A percentile compares a stretch with the other conserved stretches of the same genome.
phyloP scores from a whole-genome alignment of 2,113 vertebrate species.

The Serilophus lunatus region DNA sequence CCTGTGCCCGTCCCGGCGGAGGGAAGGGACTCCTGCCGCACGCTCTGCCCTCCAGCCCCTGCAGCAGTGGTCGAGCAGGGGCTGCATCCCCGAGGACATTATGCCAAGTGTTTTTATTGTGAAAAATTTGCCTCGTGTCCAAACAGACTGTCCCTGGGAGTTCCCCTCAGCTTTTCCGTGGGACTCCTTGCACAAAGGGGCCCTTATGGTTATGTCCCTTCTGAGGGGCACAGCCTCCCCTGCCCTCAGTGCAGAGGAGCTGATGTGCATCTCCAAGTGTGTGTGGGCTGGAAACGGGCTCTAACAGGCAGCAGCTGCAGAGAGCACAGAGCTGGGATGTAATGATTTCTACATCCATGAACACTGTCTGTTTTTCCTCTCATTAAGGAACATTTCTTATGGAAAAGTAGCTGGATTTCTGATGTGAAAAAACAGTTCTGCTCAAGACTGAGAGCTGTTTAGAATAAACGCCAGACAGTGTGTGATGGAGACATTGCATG shows the following conservation, averaged over 20 bases:
- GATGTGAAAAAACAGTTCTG: constrained; percentile 12
- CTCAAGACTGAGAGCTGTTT: constrained; percentile 45
- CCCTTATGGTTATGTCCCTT: neutral
- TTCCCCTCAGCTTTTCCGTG: neutral
- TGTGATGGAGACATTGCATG: constrained; percentile 49
- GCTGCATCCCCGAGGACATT: neutral
- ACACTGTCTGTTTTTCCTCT: neutral
- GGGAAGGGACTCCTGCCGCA: neutral
- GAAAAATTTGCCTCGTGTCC: neutral
- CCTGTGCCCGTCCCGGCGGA: neutral
- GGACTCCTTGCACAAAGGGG: neutral
- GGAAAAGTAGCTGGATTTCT: constrained; percentile 25
- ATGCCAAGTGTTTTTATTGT: neutral
- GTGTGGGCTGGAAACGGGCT: neutral
- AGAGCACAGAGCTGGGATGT: neutral
- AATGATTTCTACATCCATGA: neutral
- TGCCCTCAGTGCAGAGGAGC: neutral
- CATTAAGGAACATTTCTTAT: constrained; percentile 5
- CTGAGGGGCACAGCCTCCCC: neutral
- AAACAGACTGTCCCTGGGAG: neutral
- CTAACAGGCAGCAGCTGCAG: neutral
- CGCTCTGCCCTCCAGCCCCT: neutral
- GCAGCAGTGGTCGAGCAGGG: neutral
- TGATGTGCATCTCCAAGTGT: neutral
- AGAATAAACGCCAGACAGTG: constrained; percentile 47